These are phyloP conservation scores for Phaethornis superciliosus DNA, from an alignment of 2,113 vertebrate species.

Conservation along the genomic window DNA sequence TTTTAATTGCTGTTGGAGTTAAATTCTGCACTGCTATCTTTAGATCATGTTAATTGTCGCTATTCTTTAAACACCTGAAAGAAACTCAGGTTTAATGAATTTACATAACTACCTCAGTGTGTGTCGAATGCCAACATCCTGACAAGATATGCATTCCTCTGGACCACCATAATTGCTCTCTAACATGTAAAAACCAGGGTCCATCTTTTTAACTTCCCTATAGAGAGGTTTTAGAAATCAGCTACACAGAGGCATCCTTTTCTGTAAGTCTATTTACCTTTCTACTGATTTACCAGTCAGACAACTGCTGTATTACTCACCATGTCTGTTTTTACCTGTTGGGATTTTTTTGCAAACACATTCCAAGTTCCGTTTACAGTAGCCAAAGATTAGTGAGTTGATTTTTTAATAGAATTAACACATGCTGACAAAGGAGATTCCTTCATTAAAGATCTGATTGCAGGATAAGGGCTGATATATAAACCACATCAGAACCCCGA, in stretches of 20 bases:
- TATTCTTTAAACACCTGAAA: not conserved
- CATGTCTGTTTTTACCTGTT: not conserved
- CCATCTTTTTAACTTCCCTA: not conserved
- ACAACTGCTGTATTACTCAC: not conserved
- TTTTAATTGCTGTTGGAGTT: not conserved
- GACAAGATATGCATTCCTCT: not conserved
- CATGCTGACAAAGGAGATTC: not conserved
- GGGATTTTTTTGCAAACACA: not conserved
- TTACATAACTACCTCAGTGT: not conserved
- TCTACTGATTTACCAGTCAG: not conserved
- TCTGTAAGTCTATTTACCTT: not conserved
- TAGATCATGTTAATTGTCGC: not conserved
- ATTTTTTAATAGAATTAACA: not conserved
- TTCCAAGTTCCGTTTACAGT: not conserved
- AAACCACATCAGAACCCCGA: not conserved
- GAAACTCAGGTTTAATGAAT: not conserved
- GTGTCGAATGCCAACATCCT: not conserved
- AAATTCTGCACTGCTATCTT: not conserved
- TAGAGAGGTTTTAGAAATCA: not conserved
- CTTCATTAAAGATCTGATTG: not conserved
- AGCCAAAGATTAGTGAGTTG: not conserved
- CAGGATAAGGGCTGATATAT: not conserved
- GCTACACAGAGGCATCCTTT: not conserved
- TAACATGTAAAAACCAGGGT: not conserved
- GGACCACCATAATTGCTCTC: not conserved